Conservation (phyloP, 2,888 invertebrate species). For the Phytoseiulus persimilis region DNA sequence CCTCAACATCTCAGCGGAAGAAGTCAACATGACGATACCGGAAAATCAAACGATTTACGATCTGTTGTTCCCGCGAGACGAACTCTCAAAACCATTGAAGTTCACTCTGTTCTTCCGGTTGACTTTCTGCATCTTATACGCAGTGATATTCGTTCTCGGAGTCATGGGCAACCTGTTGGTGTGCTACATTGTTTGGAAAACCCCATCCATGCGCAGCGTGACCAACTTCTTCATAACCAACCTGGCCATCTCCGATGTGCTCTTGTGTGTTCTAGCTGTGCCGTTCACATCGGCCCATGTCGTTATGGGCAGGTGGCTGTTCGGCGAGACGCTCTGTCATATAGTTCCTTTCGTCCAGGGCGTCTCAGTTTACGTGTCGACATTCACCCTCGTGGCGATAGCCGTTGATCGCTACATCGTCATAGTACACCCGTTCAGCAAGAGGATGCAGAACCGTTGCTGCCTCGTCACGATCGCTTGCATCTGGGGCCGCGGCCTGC, state of each 20-base stretch:
- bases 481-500: constrained; percentile 81
- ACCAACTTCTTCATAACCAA: constrained; percentile 95
- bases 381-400: constrained; percentile 87
- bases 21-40: neutral
- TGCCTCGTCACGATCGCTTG: constrained; percentile 74
- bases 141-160: constrained; percentile 73
- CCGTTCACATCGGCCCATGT: constrained; percentile 92
- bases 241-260: constrained; percentile 82
- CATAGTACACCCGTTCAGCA: constrained; percentile 85
- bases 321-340: constrained; percentile 80
- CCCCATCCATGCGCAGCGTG: constrained; percentile 91
- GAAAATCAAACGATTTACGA: neutral
- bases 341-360: constrained; percentile 84
- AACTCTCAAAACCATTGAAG: neutral
- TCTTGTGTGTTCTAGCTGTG: constrained; percentile 81
- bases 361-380: constrained; percentile 90
- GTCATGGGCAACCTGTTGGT: constrained; percentile 79
- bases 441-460: constrained; percentile 76
- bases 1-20: constrained; percentile 7
- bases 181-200: constrained; percentile 81
- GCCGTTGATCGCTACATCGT: constrained; percentile 94
- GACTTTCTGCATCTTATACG: constrained; percentile 65
- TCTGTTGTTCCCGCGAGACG: neutral
- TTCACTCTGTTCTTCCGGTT: neutral
- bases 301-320: constrained; percentile 79